Evolutionary conservation across 2,888 invertebrate species (phyloP), one percentile per base, ranked within the genome.

Genomic region (Oxycera nigricornis): DNA sequence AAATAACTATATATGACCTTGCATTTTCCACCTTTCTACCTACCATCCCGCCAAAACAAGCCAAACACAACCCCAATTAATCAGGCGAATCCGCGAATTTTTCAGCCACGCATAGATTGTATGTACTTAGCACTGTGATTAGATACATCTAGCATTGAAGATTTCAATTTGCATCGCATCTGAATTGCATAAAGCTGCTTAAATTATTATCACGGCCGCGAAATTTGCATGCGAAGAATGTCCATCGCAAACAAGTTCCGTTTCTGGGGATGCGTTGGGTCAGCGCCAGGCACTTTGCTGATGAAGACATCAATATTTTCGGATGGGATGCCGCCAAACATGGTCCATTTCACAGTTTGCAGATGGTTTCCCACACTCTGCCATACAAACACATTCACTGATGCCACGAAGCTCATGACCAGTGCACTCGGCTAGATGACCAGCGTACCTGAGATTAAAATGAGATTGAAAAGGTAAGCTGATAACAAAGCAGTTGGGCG

Each of bases 401-500:
- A n/a, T n/a, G n/a, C n/a, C n/a, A n/a, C n/a, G n/a, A n/a, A n/a
- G n/a, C n/a, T n/a, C n/a, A n/a, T n/a, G n/a, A n/a, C n/a, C n/a
- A n/a, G n/a, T n/a, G n/a, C n/a, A n/a, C n/a, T n/a, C n/a, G n/a
- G n/a, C n/a, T n/a, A n/a, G n/a, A n/a, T n/a, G n/a, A n/a, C n/a
- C n/a, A n/a, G n/a, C n/a, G n/a, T n/a, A n/a, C n/a, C n/a, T n/a
- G n/a, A n/a, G n/a, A n/a, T n/a, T n/a, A n/a, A n/a, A n/a, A n/a
- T n/a, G n/a, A n/a, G 14, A 46, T 46, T 14, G 46, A 11, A 17
- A 46, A 46, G 46, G 46, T 46, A 46, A 46, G 46, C n/a, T 70
- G 70, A 70, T 70, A 70, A 70, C 22, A 52, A 52, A 30, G 55
- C 31, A 30, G 31, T 55, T 52, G 70, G 70, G 70, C 70, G 70